Conservation (phyloP, 2,797 vertebrate genomes). For the Cynopterus sphinx region DNA sequence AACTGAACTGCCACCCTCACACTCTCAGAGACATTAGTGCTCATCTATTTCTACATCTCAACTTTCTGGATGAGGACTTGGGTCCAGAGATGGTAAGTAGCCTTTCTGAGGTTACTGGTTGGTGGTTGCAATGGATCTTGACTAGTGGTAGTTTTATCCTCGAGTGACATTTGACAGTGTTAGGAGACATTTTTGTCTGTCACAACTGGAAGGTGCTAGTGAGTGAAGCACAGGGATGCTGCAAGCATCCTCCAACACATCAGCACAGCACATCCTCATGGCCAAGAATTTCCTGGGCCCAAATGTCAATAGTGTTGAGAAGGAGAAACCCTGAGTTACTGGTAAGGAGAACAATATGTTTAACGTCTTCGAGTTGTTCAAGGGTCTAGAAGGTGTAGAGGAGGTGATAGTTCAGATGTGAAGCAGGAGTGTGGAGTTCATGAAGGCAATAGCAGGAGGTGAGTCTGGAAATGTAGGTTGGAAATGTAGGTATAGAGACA, state of each 20-base stretch:
- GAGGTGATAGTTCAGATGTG: not conserved
- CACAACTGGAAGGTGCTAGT: not conserved
- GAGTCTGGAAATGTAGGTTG: not conserved
- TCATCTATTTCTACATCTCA: not conserved
- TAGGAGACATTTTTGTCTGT: not conserved
- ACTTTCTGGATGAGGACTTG: not conserved
- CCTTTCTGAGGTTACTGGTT: not conserved
- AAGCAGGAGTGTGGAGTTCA: not conserved
- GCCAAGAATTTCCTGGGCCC: not conserved
- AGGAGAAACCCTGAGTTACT: not conserved
- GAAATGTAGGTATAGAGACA: not conserved
- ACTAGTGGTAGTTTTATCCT: not conserved
- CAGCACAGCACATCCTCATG: rapidly evolving
- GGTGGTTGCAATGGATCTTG: not conserved
- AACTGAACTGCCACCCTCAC: rapidly evolving
- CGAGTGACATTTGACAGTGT: not conserved
- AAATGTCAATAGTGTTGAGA: not conserved
- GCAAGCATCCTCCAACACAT: not conserved
- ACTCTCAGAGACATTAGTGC: not conserved
- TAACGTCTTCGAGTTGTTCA: not conserved
- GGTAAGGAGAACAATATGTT: not conserved
- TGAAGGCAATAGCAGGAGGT: not conserved
- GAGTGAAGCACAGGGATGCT: not conserved
- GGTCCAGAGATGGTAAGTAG: not conserved
- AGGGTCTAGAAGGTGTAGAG: not conserved